Evolutionary conservation across 2,113 vertebrate genomes (phyloP).

Genomic region (Trichomycterus rosablanca): DNA sequence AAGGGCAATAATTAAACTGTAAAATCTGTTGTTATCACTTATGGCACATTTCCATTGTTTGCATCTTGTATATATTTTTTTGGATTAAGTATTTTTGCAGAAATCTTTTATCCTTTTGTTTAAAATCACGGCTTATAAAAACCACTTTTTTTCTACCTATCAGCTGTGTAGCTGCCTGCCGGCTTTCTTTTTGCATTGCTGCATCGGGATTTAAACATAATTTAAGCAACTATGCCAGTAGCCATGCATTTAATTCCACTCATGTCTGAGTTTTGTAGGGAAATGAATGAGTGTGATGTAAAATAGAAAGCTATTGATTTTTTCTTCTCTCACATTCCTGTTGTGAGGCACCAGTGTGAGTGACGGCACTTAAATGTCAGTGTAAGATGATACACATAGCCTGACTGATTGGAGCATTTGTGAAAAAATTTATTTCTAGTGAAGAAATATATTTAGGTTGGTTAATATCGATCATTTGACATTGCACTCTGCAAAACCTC

Average conservation of each 20-base stretch:
- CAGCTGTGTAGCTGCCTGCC: too few species aligned
- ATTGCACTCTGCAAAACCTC: neutral
- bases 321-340: slow-evolving; percentile 35
- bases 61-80: too few species aligned
- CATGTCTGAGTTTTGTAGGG: slow-evolving; percentile 42
- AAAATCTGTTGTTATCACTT: too few species aligned
- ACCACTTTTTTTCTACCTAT: too few species aligned
- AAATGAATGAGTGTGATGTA: slow-evolving; percentile 50
- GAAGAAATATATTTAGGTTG: neutral
- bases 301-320: slow-evolving; percentile 56
- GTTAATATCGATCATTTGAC: neutral
- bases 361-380: slow-evolving; percentile 47
- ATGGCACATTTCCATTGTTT: too few species aligned
- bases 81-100: too few species aligned
- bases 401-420: neutral
- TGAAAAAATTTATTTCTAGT: too few species aligned
- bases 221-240: slow-evolving; percentile 22
- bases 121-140: too few species aligned
- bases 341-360: slow-evolving; percentile 42
- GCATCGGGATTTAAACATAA: neutral
- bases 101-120: too few species aligned
- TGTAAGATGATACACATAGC: slow-evolving; percentile 21
- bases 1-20: too few species aligned
- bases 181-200: slow-evolving; percentile 5
- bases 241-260: slow-evolving; percentile 26